A percentile compares a stretch with the other conserved stretches of the same genome.
phyloP scores from a whole-genome alignment of 35 echinoderm and acorn worm species.

The Holothuria glaberrima region DNA sequence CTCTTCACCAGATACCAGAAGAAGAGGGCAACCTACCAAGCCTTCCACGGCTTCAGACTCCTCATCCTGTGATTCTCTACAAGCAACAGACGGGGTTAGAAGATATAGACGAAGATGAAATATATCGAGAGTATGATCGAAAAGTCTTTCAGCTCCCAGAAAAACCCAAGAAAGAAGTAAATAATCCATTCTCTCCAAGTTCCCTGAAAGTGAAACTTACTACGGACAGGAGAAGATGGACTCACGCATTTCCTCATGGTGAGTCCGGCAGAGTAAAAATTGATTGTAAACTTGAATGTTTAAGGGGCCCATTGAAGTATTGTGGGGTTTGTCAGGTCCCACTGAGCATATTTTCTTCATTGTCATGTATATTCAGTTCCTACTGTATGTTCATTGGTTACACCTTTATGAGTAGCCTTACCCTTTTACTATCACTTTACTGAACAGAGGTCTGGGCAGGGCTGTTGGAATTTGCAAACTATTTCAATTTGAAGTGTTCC shows the following conservation, averaged over 20 bases:
- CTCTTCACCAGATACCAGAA: not conserved
- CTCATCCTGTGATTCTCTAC: slow-evolving; percentile 31
- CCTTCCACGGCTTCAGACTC: slow-evolving; percentile 38
- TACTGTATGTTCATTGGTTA: too few relatives aligned
- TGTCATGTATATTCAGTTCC: too few relatives aligned
- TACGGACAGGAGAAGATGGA: slow-evolving; percentile 83
- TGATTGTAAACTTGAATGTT: too few relatives aligned
- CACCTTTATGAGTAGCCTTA: too few relatives aligned
- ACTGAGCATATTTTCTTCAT: too few relatives aligned
- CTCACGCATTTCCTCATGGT: slow-evolving; percentile 95
- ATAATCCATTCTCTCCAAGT: slow-evolving; percentile 85
- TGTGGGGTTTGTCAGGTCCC: too few relatives aligned
- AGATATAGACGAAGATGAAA: slow-evolving; percentile 64
- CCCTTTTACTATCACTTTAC: too few relatives aligned
- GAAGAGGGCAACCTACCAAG: slow-evolving; percentile 9
- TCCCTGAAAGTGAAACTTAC: slow-evolving; percentile 73
- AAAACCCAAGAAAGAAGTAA: slow-evolving; percentile 51
- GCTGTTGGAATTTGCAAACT: too few relatives aligned
- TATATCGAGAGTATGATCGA: slow-evolving; percentile 74
- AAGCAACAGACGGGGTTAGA: not conserved
- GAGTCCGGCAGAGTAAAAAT: not conserved
- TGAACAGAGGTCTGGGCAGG: too few relatives aligned
- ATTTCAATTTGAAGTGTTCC: too few relatives aligned
- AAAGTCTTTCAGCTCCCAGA: slow-evolving; percentile 69
- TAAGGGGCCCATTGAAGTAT: too few relatives aligned